phyloP scores from a whole-genome alignment of 2,888 invertebrate species.

The Crocallis elinguaria region DNA sequence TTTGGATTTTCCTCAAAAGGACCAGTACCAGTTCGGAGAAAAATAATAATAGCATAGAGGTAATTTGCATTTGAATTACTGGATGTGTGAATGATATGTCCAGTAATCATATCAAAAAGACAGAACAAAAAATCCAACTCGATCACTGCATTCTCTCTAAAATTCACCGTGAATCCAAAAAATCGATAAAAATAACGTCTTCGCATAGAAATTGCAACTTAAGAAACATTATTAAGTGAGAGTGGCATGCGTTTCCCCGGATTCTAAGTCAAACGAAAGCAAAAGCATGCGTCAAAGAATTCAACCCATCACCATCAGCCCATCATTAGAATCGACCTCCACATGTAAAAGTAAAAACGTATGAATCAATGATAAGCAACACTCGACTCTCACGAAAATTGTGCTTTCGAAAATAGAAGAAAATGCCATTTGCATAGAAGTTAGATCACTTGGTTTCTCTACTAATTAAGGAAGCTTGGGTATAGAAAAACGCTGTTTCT shows the following conservation, averaged over 20 bases:
- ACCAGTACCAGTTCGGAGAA: neutral
- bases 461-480: constrained; percentile 75
- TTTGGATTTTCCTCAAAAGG: neutral
- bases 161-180: too few relatives aligned
- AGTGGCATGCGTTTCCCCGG: too few relatives aligned
- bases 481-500: constrained; percentile 57
- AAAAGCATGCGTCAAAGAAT: constrained; percentile 14
- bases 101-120: too few relatives aligned
- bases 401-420: constrained; percentile 73
- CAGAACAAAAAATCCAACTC: too few relatives aligned
- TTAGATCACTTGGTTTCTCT: constrained; percentile 68
- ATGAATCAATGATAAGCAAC: constrained; percentile 46
- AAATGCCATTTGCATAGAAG: constrained; percentile 74
- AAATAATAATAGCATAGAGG: too few relatives aligned
- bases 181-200: too few relatives aligned
- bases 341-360: constrained; percentile 49
- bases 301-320: constrained; percentile 13
- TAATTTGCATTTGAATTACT: too few relatives aligned
- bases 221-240: too few relatives aligned
- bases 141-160: too few relatives aligned
- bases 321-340: constrained; percentile 25
- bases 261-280: constrained; percentile 14
- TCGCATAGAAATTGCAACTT: too few relatives aligned
- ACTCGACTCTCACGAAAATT: constrained; percentile 55
- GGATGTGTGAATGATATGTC: too few relatives aligned